Evolutionary conservation across 1,140 invertebrate genomes (phyloP).

Genomic region (Drosophila sp.): DNA sequence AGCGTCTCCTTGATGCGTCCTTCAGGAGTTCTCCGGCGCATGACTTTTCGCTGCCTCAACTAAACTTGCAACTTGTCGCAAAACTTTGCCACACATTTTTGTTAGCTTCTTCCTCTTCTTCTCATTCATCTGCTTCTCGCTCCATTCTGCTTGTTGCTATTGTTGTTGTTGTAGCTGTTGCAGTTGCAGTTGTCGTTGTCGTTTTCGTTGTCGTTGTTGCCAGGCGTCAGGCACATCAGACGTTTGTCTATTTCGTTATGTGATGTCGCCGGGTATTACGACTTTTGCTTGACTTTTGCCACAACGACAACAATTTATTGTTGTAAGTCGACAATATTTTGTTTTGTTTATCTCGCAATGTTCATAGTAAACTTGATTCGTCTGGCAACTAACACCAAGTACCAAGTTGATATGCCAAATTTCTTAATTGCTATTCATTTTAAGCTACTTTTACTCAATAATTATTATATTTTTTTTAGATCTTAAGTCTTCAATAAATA

Average conservation of each 20-base stretch:
- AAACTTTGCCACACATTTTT: constrained; percentile 73
- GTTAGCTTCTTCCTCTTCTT: background rate
- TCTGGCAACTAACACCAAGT: too few relatives aligned
- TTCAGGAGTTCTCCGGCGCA: constrained; percentile 80
- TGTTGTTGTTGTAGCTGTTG: constrained; percentile 30
- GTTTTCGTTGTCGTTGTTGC: constrained; percentile 17
- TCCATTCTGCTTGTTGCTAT: constrained; percentile 21
- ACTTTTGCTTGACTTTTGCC: background rate
- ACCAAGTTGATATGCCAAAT: too few relatives aligned
- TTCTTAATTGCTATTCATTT: too few relatives aligned
- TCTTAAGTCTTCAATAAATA: background rate
- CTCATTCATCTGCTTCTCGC: background rate
- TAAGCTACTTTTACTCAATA: too few relatives aligned
- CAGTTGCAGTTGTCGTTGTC: background rate
- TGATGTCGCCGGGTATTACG: constrained; percentile 1
- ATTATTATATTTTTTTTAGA: background rate
- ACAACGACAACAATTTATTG: too few relatives aligned
- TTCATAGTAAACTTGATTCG: too few relatives aligned
- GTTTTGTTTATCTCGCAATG: too few relatives aligned
- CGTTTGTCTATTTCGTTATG: constrained; percentile 47
- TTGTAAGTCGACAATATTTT: background rate
- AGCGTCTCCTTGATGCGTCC: constrained; percentile 78
- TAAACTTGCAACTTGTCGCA: constrained; percentile 58
- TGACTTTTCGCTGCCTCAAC: constrained; percentile 73
- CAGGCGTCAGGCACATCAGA: constrained; percentile 47